A percentile compares a stretch with the other conserved stretches of the same genome.
These are phyloP conservation scores for Neolamprologus longior DNA, from an alignment of 2,113 vertebrate genomes.

Conservation along the genomic window DNA sequence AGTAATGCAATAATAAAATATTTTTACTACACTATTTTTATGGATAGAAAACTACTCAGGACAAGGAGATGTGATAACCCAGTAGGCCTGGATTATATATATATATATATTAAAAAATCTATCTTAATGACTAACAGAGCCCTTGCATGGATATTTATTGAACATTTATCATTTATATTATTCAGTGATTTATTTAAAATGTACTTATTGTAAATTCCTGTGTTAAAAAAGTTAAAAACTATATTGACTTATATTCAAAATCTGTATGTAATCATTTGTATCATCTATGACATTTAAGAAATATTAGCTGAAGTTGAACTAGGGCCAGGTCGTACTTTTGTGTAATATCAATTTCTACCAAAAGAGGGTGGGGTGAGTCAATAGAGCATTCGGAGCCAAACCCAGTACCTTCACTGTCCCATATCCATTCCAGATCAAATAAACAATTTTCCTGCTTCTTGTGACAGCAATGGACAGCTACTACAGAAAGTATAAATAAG, in stretches of 20 bases:
- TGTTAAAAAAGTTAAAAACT: background rate
- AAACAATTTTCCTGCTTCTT: background rate
- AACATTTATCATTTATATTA: background rate
- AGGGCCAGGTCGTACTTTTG: background rate
- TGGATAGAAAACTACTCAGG: background rate
- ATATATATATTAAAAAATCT: background rate
- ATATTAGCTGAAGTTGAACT: background rate
- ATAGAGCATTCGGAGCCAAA: background rate
- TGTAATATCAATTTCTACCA: background rate
- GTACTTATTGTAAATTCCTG: background rate
- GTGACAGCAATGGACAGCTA: background rate
- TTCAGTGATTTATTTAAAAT: background rate
- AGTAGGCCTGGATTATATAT: background rate
- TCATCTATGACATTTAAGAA: background rate
- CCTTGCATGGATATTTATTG: background rate
- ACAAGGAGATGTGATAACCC: background rate
- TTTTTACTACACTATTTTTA: background rate
- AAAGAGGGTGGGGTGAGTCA: background rate
- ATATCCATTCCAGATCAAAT: background rate
- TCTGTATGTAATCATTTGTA: background rate
- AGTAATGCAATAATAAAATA: background rate
- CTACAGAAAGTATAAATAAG: background rate
- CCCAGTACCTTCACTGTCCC: background rate
- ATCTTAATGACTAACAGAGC: background rate
- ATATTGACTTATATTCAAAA: background rate